Percentiles rank a stretch among this genome's conserved stretches.
Conservation (phyloP, 1,140 invertebrate genomes). For the Druon quercuslanigerum region DNA sequence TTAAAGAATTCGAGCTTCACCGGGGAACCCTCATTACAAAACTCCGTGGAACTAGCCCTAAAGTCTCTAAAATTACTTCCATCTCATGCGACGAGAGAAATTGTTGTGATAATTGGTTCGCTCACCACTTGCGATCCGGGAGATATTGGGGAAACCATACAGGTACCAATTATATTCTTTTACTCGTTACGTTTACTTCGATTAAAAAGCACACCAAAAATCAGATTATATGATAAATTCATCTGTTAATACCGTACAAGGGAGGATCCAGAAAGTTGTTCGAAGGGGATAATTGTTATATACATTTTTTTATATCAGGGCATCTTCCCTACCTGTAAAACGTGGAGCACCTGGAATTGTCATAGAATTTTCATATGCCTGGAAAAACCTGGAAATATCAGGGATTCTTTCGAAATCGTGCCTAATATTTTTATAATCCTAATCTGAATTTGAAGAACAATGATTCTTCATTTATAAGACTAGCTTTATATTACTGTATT, state of each 20-base stretch:
- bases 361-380: no score
- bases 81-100: slow-evolving; percentile 93
- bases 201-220: not conserved
- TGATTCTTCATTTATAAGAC: no score
- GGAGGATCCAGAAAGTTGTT: no score
- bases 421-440: no score
- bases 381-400: no score
- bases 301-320: no score
- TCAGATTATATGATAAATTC: not conserved
- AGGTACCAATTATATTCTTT: slow-evolving; percentile 75
- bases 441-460: no score
- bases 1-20: slow-evolving; percentile 78
- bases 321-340: no score
- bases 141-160: slow-evolving; percentile 91
- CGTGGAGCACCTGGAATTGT: no score
- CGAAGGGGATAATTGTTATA: no score
- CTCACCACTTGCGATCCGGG: slow-evolving; percentile 97
- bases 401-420: no score
- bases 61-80: slow-evolving; percentile 93
- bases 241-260: not conserved
- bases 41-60: slow-evolving; percentile 91
- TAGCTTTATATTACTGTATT: no score
- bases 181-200: not conserved
- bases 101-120: slow-evolving; percentile 93
- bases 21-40: slow-evolving; percentile 97